These are phyloP conservation scores for Tachina fera DNA, from an alignment of 2,888 invertebrate species.

Conservation along the genomic window DNA sequence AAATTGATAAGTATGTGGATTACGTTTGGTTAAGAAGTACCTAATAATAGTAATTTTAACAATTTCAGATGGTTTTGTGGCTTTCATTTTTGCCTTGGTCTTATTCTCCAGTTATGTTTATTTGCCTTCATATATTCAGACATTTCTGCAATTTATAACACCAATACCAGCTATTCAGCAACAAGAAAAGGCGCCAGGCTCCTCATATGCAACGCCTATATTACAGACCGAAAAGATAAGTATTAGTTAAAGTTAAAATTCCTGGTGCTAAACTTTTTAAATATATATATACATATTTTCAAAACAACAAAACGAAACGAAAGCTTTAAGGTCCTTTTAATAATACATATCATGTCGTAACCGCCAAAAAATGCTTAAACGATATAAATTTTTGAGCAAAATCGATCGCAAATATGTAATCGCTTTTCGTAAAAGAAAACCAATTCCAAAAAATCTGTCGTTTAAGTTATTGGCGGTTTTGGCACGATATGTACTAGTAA, in stretches of 20 bases:
- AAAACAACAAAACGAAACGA: neutral
- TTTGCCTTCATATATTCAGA: constrained; percentile 84
- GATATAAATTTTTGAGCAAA: neutral
- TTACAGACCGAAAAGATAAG: constrained; percentile 76
- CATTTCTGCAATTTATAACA: constrained; percentile 78
- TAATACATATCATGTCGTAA: no score
- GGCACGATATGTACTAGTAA: no score
- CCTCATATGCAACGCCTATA: constrained; percentile 74
- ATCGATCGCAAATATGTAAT: no score
- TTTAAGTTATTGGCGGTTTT: no score
- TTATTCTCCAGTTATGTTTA: constrained; percentile 85
- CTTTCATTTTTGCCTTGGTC: constrained; percentile 83
- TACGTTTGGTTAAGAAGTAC: neutral
- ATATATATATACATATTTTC: neutral
- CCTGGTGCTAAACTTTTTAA: neutral
- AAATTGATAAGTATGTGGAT: constrained; percentile 82
- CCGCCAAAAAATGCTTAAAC: neutral
- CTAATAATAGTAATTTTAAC: neutral
- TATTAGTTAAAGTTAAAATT: constrained; percentile 72
- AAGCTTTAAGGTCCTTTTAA: neutral
- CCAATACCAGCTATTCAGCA: constrained; percentile 75
- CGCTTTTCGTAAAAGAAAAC: no score
- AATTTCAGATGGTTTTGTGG: constrained; percentile 83
- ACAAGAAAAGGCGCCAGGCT: constrained; percentile 39
- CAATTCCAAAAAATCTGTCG: no score